These are phyloP conservation scores for Hyles euphorbiae DNA, from an alignment of 1,140 invertebrate genomes.

Conservation along the genomic window DNA sequence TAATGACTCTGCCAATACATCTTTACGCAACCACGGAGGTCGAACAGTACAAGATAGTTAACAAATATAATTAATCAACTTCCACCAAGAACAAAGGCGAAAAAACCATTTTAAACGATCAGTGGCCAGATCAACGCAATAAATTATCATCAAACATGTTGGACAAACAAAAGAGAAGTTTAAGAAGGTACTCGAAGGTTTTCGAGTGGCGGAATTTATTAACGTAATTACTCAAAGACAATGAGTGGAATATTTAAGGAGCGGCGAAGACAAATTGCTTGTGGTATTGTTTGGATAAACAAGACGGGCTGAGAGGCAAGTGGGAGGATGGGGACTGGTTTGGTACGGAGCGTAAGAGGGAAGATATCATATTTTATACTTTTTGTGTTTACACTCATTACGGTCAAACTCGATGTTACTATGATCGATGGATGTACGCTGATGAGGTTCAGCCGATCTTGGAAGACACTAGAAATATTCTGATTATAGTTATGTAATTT, in stretches of 20 bases:
- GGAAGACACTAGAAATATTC: too few relatives aligned
- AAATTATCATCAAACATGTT: constrained; percentile 45
- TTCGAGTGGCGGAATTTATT: constrained; percentile 63
- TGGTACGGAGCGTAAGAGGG: neutral
- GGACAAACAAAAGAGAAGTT: constrained; percentile 60
- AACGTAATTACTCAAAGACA: constrained; percentile 65
- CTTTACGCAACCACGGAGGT: too few relatives aligned
- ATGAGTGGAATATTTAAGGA: constrained; percentile 57
- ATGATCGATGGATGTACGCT: too few relatives aligned
- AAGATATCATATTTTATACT: neutral
- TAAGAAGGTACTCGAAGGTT: constrained; percentile 42
- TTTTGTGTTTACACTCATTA: neutral
- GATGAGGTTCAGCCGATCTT: too few relatives aligned
- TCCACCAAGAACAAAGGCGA: too few relatives aligned
- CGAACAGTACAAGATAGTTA: too few relatives aligned
- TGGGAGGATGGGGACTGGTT: constrained; percentile 12
- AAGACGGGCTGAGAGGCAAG: constrained; percentile 23
- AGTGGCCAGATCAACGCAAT: constrained; percentile 22
- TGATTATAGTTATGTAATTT: neutral
- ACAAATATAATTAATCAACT: too few relatives aligned
- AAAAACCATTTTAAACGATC: too few relatives aligned
- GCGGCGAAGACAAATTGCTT: constrained; percentile 56
- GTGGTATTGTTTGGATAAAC: constrained; percentile 55
- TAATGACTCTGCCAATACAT: too few relatives aligned
- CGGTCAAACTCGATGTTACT: too few relatives aligned